Evolutionary conservation across 2,113 vertebrate genomes (phyloP), one percentile per base, ranked within the genome.

Genomic region (Chrysemys picta): DNA sequence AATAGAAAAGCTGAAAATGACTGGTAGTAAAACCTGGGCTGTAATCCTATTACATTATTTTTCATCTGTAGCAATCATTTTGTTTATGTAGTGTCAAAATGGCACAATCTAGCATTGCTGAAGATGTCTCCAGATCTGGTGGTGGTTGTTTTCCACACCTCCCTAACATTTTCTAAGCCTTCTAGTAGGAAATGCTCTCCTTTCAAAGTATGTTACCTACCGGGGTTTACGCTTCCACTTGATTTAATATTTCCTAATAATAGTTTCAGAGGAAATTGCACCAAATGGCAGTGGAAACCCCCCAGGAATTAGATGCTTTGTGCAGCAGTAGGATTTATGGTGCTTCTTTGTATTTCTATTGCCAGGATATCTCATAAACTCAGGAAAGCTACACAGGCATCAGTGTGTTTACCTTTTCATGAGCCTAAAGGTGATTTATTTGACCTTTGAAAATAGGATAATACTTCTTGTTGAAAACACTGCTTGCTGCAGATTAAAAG

Each of bases 341-440:
- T 84, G 24, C n/a, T 93, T 97, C 94, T 97, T 96, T 89, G 35
- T 91, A 91, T 95, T 98, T 84, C 89, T 42, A 21, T 95, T 96
- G 89, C 94, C 98, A 98, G 95, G 97, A 97, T 97, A 97, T 95
- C 98, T 98, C 98, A 97, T 98, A 98, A 98, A 98, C 96, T 96
- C 95, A 93, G 92, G 91, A 97, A 97, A 96, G 95, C 95, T 95
- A 94, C 6, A 50, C 96, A 88, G 94, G 91, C 87, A 97, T 96
- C 95, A 93, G n/a, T 79, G 83, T 98, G 97, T 98, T 98, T 98
- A 98, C 96, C 82, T 98, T 97, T 98, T 93, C 94, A 89, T 50
- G 84, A 97, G 95, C 95, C 98, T 98, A 97, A 97, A 97, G 91
- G 87, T 97, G 96, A 98, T 98, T 97, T 98, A 97, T 98, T 96